Percentiles rank a stretch among this genome's conserved stretches.
These are phyloP conservation scores for Lepidocyrtinus sp. DNA, from an alignment of 2,888 invertebrate genomes.

Conservation along the genomic window DNA sequence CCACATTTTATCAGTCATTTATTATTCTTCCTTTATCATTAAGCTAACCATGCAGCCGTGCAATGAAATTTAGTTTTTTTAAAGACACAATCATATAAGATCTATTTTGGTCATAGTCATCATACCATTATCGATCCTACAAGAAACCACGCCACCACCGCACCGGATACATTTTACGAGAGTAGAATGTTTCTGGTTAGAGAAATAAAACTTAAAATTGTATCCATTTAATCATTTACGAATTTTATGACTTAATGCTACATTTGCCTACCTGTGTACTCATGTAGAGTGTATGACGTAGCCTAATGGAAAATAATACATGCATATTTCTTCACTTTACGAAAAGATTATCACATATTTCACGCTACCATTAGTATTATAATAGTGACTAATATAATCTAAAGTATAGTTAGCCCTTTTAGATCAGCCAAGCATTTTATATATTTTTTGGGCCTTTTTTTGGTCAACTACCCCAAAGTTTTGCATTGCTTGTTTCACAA, in stretches of 20 bases:
- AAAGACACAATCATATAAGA: background rate
- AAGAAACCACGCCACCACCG: background rate
- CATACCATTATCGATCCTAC: background rate
- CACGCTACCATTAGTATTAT: background rate
- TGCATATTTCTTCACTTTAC: background rate
- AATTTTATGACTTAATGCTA: background rate
- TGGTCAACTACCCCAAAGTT: background rate
- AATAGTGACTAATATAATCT: background rate
- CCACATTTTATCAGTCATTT: background rate
- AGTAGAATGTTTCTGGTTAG: background rate
- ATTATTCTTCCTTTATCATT: background rate
- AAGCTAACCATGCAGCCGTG: background rate
- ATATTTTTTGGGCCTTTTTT: conserved; percentile 3
- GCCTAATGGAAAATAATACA: background rate
- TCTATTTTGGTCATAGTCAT: background rate
- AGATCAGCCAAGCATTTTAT: background rate
- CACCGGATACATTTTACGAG: background rate
- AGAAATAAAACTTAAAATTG: background rate
- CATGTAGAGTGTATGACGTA: background rate
- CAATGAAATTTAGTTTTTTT: background rate
- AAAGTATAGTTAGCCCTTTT: background rate
- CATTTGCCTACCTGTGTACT: background rate
- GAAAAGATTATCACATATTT: background rate
- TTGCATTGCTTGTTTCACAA: conserved; percentile 2
- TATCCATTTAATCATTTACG: background rate